Conservation (phyloP, 2,888 invertebrate species). For the Xiphydria camelus region DNA sequence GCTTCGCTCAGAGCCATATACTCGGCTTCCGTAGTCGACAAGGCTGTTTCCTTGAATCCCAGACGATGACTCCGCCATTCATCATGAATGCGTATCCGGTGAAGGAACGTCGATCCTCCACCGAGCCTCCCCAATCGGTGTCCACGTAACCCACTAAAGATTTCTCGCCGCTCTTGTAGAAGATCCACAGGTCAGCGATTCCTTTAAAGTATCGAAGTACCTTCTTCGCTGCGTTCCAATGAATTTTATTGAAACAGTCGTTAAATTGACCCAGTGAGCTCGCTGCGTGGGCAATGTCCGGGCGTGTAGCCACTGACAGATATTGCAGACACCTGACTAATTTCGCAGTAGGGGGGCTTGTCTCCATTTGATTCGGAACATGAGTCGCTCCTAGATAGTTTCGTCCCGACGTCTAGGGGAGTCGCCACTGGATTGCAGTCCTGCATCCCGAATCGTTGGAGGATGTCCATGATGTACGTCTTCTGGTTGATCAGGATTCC, state of each 20-base stretch:
- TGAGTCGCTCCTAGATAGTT: too few relatives aligned
- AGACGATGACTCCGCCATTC: conserved; percentile 32
- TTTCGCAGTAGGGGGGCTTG: conserved; percentile 14
- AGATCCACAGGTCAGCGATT: conserved; percentile 8
- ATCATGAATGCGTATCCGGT: conserved; percentile 33
- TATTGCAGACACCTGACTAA: conserved; percentile 16
- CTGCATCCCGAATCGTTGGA: background rate
- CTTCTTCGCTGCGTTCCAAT: conserved; percentile 21
- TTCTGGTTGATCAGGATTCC: background rate
- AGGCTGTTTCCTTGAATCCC: conserved; percentile 35
- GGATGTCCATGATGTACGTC: background rate
- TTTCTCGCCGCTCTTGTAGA: background rate
- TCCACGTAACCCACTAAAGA: conserved; percentile 8
- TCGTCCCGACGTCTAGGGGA: too few relatives aligned
- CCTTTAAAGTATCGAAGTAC: conserved; percentile 19
- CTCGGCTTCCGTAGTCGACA: conserved; percentile 39
- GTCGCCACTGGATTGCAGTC: background rate
- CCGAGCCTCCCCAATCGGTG: conserved; percentile 25
- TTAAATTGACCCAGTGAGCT: conserved; percentile 10
- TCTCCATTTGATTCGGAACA: too few relatives aligned
- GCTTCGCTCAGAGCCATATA: conserved; percentile 35
- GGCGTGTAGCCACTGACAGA: conserved; percentile 14
- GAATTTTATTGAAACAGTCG: conserved; percentile 6
- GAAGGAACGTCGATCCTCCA: conserved; percentile 28
- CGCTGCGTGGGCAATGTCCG: conserved; percentile 18